Conservation (phyloP, 2,888 invertebrate species). For the Epiblema foenella region DNA sequence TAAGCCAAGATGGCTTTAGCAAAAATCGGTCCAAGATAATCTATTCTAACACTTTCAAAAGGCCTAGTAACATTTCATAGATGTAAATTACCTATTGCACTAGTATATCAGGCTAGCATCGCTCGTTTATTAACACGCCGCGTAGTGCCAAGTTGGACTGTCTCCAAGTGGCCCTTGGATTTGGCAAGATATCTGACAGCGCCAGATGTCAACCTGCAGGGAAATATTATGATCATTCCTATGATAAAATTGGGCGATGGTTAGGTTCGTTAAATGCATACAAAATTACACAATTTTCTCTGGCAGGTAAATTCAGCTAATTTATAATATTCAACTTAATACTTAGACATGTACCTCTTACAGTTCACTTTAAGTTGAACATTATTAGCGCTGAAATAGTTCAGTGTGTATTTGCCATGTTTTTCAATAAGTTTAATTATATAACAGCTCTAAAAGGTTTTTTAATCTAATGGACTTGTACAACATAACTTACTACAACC, state of each 20-base stretch:
- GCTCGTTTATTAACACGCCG: conserved; percentile 71
- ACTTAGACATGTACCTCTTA: too few species aligned
- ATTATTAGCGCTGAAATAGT: too few species aligned
- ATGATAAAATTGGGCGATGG: not conserved
- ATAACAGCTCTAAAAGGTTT: too few species aligned
- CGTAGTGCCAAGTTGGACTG: conserved; percentile 76
- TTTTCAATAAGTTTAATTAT: too few species aligned
- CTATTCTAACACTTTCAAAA: not conserved
- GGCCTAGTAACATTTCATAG: not conserved
- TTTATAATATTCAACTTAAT: too few species aligned
- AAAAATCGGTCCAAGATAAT: not conserved
- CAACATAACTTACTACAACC: too few species aligned
- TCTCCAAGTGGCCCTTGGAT: conserved; percentile 75
- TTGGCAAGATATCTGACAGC: conserved; percentile 77
- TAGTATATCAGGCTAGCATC: conserved; percentile 44
- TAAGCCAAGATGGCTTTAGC: not conserved
- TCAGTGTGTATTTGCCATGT: too few species aligned
- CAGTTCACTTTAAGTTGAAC: too few species aligned
- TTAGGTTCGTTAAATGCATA: too few species aligned
- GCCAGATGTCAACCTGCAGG: conserved; percentile 66
- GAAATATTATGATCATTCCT: not conserved
- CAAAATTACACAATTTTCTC: too few species aligned
- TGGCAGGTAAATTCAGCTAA: too few species aligned
- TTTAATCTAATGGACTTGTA: too few species aligned
- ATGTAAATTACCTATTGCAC: conserved; percentile 5